phyloP scores from a whole-genome alignment of 2,797 vertebrate genomes.

The Hippoglossus hippoglossus region DNA sequence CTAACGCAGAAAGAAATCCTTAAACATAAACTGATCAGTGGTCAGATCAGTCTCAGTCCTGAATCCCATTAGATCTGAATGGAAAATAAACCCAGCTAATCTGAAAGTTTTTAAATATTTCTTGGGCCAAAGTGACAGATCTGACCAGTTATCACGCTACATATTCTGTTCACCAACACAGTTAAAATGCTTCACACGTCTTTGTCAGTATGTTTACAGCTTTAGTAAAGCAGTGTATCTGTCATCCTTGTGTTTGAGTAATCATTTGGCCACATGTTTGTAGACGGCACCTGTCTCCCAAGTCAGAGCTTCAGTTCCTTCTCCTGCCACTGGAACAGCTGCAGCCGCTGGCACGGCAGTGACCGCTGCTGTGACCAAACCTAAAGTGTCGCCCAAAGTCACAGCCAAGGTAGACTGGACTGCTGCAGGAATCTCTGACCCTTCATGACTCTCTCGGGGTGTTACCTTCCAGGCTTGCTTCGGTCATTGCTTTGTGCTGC shows the following conservation, averaged over 20 bases:
- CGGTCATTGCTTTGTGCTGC: neutral
- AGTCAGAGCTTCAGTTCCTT: constrained; percentile 56
- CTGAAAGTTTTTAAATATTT: neutral
- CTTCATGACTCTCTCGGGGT: neutral
- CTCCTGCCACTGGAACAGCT: constrained; percentile 39
- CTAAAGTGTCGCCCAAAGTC: constrained; percentile 36
- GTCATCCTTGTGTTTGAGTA: constrained; percentile 28
- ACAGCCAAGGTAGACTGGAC: constrained; percentile 70
- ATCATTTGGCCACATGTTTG: constrained; percentile 55
- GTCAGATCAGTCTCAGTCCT: constrained; percentile 20
- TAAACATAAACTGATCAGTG: constrained; percentile 6
- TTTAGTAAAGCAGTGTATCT: constrained; percentile 11
- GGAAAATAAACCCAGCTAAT: neutral
- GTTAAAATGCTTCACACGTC: neutral
- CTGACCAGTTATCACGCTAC: constrained; percentile 25
- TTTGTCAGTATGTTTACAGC: neutral
- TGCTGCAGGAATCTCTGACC: neutral
- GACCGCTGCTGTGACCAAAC: constrained; percentile 32
- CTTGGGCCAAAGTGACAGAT: neutral
- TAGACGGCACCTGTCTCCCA: constrained; percentile 68
- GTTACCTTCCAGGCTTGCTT: constrained; percentile 12
- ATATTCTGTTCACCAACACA: constrained; percentile 19
- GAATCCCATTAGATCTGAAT: neutral
- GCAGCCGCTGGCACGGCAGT: constrained; percentile 7
- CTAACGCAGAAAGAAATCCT: constrained; percentile 14